Evolutionary conservation across 2,797 vertebrate species (phyloP).

Genomic region (Helostoma temminkii): DNA sequence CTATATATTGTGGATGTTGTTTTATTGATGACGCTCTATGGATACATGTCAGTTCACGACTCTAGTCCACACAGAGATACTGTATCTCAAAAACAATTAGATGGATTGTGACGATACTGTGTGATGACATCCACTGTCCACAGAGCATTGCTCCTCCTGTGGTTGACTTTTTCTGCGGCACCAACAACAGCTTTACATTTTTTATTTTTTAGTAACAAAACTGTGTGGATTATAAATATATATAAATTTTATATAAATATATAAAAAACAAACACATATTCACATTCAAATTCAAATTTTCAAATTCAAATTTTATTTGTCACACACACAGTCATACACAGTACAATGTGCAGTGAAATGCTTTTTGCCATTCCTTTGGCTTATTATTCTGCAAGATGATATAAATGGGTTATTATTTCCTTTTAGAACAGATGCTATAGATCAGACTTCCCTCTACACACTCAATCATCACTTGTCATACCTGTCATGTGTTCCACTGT

Average conservation of each 20-base stretch:
- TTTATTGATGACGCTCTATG: background rate
- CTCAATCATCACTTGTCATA: slow-evolving; percentile 27
- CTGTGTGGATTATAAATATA: too few species aligned
- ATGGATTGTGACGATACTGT: background rate
- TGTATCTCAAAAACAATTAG: too few species aligned
- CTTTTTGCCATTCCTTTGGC: too few species aligned
- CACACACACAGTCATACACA: too few species aligned
- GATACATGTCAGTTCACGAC: background rate
- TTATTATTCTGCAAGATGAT: too few species aligned
- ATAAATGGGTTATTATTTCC: too few species aligned
- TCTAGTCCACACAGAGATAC: background rate
- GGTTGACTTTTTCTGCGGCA: background rate
- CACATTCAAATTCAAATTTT: too few species aligned
- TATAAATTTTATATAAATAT: too few species aligned
- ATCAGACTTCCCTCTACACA: background rate
- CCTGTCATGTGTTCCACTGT: slow-evolving; percentile 50
- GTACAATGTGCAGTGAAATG: too few species aligned
- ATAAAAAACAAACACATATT: too few species aligned
- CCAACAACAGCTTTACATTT: background rate
- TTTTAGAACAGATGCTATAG: too few species aligned
- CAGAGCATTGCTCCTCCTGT: background rate
- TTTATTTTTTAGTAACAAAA: background rate
- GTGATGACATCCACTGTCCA: background rate
- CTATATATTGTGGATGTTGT: background rate
- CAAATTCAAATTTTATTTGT: too few species aligned